These are phyloP conservation scores for Amblyopsis hoosieri DNA, from an alignment of 2,797 vertebrate species.

Conservation along the genomic window DNA sequence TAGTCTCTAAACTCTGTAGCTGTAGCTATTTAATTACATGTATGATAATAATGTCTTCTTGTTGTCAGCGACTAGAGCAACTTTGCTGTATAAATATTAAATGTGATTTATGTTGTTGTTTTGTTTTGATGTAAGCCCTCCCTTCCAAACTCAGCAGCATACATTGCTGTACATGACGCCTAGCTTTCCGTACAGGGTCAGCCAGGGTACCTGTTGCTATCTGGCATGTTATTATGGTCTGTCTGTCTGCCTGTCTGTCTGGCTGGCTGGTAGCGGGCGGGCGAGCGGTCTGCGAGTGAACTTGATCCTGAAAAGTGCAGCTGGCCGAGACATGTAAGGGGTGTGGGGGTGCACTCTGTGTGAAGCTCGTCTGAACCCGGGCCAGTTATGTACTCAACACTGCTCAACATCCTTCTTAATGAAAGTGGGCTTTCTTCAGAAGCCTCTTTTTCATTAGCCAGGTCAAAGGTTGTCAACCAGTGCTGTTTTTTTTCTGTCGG, in stretches of 20 bases:
- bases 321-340: constrained; percentile 42
- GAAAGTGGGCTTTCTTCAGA: constrained; percentile 69
- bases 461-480: constrained; percentile 68
- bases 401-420: constrained; percentile 78
- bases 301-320: constrained; percentile 73
- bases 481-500: constrained; percentile 48
- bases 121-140: too few species aligned
- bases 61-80: too few species aligned
- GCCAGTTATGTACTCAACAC: constrained; percentile 68
- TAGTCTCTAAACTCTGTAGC: too few species aligned
- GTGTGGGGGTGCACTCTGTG: constrained; percentile 39
- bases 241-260: constrained; percentile 47
- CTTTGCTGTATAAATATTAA: too few species aligned
- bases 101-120: too few species aligned
- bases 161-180: not conserved
- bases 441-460: constrained; percentile 77
- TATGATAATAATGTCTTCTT: too few species aligned
- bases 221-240: constrained; percentile 67
- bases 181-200: constrained; percentile 39
- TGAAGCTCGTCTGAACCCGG: constrained; percentile 54
- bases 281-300: constrained; percentile 60
- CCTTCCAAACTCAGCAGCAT: too few species aligned
- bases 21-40: too few species aligned
- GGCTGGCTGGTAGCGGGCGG: constrained; percentile 54
- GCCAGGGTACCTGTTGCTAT: constrained; percentile 53